Conservation (phyloP, 1,140 invertebrate genomes). For the Heliconius melpomene region DNA sequence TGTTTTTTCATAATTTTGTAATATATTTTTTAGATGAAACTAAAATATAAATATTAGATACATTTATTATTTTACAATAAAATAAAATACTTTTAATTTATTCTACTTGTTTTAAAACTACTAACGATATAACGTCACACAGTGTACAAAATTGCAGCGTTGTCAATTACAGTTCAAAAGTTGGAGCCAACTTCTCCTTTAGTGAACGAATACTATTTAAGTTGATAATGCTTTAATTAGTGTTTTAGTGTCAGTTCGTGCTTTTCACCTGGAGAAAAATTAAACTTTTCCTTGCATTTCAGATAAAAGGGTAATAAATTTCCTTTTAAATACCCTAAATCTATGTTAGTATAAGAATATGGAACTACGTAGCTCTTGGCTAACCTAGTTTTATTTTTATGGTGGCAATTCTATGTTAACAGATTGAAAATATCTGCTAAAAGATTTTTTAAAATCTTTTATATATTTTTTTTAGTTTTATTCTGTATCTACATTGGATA, state of each 20-base stretch:
- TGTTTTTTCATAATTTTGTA: no score
- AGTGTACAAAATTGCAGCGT: neutral
- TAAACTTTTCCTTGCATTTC: slow-evolving; percentile 5
- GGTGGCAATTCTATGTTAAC: neutral
- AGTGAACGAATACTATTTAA: slow-evolving; percentile 19
- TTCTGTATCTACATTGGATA: neutral
- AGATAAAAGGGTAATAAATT: slow-evolving; percentile 9
- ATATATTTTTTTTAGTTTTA: neutral
- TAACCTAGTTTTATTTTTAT: slow-evolving; percentile 10
- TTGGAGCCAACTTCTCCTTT: slow-evolving; percentile 16
- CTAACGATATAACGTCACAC: neutral
- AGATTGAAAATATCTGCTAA: neutral
- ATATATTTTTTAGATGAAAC: neutral
- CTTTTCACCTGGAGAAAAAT: slow-evolving; percentile 15
- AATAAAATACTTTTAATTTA: neutral
- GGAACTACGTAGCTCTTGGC: neutral
- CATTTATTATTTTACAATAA: neutral
- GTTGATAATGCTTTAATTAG: slow-evolving; percentile 22
- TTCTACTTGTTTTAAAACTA: neutral
- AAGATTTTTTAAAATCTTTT: neutral
- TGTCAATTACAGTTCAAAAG: slow-evolving; percentile 23
- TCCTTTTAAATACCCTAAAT: slow-evolving; percentile 1
- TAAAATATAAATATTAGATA: neutral
- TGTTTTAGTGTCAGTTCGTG: slow-evolving; percentile 12
- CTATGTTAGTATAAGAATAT: neutral